A percentile compares a stretch with the other conserved stretches of the same genome.
Conservation (phyloP, 2,797 vertebrate species). For the Trachurus trachurus region DNA sequence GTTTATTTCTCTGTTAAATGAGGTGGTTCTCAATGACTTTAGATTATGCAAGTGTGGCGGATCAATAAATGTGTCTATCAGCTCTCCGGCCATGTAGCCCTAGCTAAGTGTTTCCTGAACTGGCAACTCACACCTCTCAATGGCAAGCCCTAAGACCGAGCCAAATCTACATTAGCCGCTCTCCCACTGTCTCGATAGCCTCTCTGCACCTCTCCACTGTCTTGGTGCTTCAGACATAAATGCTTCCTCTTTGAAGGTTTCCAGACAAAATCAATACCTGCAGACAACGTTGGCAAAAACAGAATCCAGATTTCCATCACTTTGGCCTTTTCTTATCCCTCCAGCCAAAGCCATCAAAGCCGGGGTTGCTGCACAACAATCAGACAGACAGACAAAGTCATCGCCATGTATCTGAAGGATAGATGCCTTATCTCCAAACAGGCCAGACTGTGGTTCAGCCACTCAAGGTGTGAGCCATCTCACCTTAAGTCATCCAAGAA, state of each 20-base stretch:
- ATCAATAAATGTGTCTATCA: constrained; percentile 63
- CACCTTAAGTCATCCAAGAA: constrained; percentile 43
- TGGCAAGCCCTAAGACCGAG: constrained; percentile 58
- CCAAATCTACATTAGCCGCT: constrained; percentile 72
- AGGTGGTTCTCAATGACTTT: neutral
- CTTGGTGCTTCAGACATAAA: constrained; percentile 73
- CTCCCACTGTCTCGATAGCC: constrained; percentile 65
- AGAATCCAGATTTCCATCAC: constrained; percentile 80
- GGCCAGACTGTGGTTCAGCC: constrained; percentile 45
- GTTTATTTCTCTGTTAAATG: constrained; percentile 15
- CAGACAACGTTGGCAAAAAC: constrained; percentile 77
- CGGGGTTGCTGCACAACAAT: constrained; percentile 59
- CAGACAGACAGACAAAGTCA: constrained; percentile 77
- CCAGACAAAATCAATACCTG: constrained; percentile 86
- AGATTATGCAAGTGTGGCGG: constrained; percentile 34
- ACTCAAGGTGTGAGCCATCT: constrained; percentile 55
- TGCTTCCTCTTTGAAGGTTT: constrained; percentile 79
- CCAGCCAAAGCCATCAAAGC: constrained; percentile 78
- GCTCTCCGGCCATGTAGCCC: constrained; percentile 14
- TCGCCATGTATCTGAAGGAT: constrained; percentile 75
- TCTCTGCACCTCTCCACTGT: constrained; percentile 68
- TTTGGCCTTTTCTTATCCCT: constrained; percentile 78
- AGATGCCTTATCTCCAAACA: constrained; percentile 65
- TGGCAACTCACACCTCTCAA: constrained; percentile 38
- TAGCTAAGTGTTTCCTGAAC: constrained; percentile 57